phyloP scores from a whole-genome alignment of 2,797 vertebrate genomes.

The Acanthurus leucopareius region DNA sequence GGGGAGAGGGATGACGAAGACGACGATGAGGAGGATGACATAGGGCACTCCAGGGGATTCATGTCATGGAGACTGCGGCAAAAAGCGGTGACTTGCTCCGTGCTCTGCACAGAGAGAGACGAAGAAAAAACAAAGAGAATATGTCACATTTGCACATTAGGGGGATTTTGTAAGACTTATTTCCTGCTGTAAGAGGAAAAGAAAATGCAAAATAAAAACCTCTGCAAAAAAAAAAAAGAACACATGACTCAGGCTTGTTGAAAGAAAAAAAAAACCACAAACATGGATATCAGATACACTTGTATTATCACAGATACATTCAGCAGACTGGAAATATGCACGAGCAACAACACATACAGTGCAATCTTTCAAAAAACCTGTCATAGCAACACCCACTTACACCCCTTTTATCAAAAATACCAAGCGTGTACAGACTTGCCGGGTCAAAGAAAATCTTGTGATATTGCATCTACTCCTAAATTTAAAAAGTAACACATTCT shows the following conservation, averaged over 20 bases:
- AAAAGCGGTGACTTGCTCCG: slow-evolving; percentile 91
- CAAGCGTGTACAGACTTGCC: slow-evolving; percentile 70
- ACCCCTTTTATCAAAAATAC: slow-evolving; percentile 47
- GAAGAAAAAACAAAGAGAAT: slow-evolving; percentile 1
- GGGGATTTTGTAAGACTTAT: neutral
- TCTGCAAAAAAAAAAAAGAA: neutral
- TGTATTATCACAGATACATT: neutral
- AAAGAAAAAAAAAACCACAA: neutral
- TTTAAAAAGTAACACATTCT: neutral
- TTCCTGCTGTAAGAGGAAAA: neutral
- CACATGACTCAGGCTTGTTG: neutral
- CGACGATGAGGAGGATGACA: slow-evolving; percentile 80
- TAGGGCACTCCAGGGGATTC: slow-evolving; percentile 86
- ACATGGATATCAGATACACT: too few relatives aligned
- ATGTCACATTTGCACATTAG: neutral
- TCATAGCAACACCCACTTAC: slow-evolving; percentile 39
- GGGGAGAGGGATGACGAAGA: slow-evolving; percentile 85
- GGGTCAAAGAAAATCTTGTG: neutral
- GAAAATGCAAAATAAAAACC: too few relatives aligned
- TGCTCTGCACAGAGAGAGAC: slow-evolving; percentile 82
- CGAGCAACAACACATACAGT: slow-evolving; percentile 23
- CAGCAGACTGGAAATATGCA: slow-evolving; percentile 13
- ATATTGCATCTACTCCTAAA: too few relatives aligned
- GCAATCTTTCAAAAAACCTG: slow-evolving; percentile 47
- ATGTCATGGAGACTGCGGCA: slow-evolving; percentile 94